Conservation (phyloP, 2,888 invertebrate genomes). For the Hyppa rectilinea region DNA sequence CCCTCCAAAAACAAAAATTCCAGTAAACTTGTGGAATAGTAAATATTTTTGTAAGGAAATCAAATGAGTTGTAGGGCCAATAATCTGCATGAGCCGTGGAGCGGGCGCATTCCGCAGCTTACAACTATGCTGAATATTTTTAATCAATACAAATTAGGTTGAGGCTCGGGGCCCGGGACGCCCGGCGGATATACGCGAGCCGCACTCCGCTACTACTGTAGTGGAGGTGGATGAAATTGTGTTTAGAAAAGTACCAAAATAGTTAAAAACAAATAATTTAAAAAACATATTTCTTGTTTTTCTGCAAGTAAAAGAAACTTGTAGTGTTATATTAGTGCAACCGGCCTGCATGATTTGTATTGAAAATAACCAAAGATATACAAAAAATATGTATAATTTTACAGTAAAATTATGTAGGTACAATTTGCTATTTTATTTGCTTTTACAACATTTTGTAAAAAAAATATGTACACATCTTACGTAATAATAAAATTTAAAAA, state of each 20-base stretch:
- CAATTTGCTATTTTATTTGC: not conserved
- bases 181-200: constrained; percentile 75
- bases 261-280: not conserved
- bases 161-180: constrained; percentile 79
- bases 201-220: constrained; percentile 66
- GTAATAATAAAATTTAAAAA: not conserved
- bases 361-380: not conserved
- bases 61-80: constrained; percentile 71
- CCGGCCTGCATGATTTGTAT: not conserved
- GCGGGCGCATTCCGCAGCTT: constrained; percentile 76
- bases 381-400: not conserved
- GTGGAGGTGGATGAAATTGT: constrained; percentile 7
- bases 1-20: constrained; percentile 25
- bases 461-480: not conserved
- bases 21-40: constrained; percentile 52
- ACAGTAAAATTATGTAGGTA: not conserved
- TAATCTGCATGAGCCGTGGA: constrained; percentile 77
- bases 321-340: not conserved
- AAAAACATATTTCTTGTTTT: not conserved
- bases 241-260: not conserved
- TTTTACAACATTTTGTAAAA: not conserved
- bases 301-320: not conserved
- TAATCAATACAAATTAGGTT: constrained; percentile 91
- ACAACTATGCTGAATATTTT: constrained; percentile 90
- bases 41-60: constrained; percentile 75